Conservation (phyloP, 2,113 vertebrate species). For the Centropus unirufus region DNA sequence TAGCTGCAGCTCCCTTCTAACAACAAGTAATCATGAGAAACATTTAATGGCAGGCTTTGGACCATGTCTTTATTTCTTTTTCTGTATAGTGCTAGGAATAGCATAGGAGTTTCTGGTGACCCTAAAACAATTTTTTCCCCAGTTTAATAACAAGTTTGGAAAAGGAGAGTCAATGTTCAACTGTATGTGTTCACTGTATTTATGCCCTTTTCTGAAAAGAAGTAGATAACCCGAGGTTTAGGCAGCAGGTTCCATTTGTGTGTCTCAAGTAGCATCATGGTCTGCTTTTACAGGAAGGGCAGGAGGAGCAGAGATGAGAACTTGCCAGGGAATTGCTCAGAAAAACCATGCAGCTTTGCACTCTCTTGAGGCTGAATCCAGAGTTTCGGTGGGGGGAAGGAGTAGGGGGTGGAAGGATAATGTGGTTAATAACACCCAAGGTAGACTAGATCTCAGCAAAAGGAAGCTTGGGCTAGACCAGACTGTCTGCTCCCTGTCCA, state of each 20-base stretch:
- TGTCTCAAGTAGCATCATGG: rapidly evolving
- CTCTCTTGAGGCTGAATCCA: not conserved
- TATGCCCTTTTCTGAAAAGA: not conserved
- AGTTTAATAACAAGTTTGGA: not conserved
- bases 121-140: not conserved
- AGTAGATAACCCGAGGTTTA: not conserved
- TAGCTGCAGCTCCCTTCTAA: conserved; percentile 45
- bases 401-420: too few relatives aligned
- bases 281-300: not conserved
- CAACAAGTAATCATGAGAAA: conserved; percentile 30
- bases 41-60: conserved; percentile 29
- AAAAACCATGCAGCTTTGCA: not conserved
- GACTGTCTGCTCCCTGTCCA: not conserved
- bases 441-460: not conserved
- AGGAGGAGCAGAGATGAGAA: not conserved
- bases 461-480: not conserved
- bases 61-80: not conserved
- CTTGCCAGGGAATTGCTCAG: not conserved
- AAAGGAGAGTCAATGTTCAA: not conserved
- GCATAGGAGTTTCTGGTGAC: not conserved
- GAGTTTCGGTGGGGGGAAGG: not conserved
- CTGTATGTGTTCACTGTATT: not conserved
- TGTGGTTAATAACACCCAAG: not conserved
- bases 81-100: not conserved
- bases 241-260: not conserved